These are phyloP conservation scores for Drosophila phalerata DNA, from an alignment of 2,888 invertebrate genomes.

Conservation along the genomic window DNA sequence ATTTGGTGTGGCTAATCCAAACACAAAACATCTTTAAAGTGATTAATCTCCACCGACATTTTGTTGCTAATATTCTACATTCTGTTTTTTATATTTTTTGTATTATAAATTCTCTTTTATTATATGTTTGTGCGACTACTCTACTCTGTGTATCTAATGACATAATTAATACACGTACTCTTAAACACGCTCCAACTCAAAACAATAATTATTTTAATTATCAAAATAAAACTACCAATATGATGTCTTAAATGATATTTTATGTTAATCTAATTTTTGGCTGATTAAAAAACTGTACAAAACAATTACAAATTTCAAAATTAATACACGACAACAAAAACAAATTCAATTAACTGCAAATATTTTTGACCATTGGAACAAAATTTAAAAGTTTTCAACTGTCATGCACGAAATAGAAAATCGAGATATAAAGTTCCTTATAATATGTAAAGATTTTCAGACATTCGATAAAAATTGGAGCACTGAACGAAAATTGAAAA, in stretches of 20 bases:
- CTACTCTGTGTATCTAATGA: constrained; percentile 55
- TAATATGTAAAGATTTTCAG: constrained; percentile 65
- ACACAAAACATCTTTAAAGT: constrained; percentile 17
- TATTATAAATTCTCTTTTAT: constrained; percentile 62
- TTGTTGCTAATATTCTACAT: constrained; percentile 44
- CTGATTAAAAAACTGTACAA: constrained; percentile 53
- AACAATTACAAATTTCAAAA: constrained; percentile 40
- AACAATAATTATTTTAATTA: constrained; percentile 24
- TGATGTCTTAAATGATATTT: constrained; percentile 50
- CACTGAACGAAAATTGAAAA: constrained; percentile 31
- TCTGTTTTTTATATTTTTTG: constrained; percentile 37
- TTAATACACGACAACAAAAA: constrained; percentile 28
- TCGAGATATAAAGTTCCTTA: constrained; percentile 53
- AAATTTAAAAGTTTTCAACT: constrained; percentile 55
- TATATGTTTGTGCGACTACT: constrained; percentile 70
- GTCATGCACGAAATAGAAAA: constrained; percentile 41
- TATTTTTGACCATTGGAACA: constrained; percentile 69
- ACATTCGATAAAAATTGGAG: constrained; percentile 40
- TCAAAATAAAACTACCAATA: constrained; percentile 14
- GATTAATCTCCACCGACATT: constrained; percentile 11
- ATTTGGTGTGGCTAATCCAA: constrained; percentile 56
- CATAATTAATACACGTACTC: constrained; percentile 31
- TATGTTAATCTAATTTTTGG: constrained; percentile 38
- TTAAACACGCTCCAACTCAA: constrained; percentile 30
- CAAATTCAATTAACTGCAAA: constrained; percentile 47